Evolutionary conservation across 2,113 vertebrate species (phyloP).

Genomic region (Forbesichthys agassizii): DNA sequence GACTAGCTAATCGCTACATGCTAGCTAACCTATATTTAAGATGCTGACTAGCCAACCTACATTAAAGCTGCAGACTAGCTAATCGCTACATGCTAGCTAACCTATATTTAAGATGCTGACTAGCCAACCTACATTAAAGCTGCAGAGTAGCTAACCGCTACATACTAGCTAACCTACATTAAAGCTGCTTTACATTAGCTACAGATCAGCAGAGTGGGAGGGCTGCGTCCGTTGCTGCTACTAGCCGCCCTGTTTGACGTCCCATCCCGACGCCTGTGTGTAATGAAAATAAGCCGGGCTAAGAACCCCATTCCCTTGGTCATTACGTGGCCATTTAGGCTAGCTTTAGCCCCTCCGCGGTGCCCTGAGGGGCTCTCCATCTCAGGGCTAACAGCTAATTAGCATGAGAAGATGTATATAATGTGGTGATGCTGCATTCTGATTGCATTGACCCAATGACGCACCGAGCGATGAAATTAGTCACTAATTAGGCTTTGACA

Average conservation of each 20-base stretch:
- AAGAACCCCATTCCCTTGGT: conserved; percentile 49
- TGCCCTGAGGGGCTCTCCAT: conserved; percentile 71
- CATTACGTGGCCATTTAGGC: conserved; percentile 74
- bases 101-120: too few relatives aligned
- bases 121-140: too few relatives aligned
- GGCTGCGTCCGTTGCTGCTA: background rate
- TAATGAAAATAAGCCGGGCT: conserved; percentile 69
- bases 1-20: too few relatives aligned
- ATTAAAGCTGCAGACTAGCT: too few relatives aligned
- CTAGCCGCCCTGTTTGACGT: conserved; percentile 4
- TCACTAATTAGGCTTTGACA: conserved; percentile 79
- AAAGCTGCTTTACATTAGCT: too few relatives aligned
- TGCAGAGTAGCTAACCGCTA: too few relatives aligned
- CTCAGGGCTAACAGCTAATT: conserved; percentile 75
- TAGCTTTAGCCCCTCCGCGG: conserved; percentile 60
- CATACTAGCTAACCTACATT: background rate
- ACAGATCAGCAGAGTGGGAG: too few relatives aligned
- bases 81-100: too few relatives aligned
- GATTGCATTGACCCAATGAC: conserved; percentile 71
- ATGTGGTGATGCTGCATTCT: conserved; percentile 57
- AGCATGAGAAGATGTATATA: conserved; percentile 65
- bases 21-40: background rate
- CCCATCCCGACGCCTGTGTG: conserved; percentile 53
- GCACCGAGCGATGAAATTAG: conserved; percentile 73
- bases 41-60: too few relatives aligned